Base-by-base conservation (phyloP, 2,888 invertebrate species). In the Dendrolimus pini region DNA sequence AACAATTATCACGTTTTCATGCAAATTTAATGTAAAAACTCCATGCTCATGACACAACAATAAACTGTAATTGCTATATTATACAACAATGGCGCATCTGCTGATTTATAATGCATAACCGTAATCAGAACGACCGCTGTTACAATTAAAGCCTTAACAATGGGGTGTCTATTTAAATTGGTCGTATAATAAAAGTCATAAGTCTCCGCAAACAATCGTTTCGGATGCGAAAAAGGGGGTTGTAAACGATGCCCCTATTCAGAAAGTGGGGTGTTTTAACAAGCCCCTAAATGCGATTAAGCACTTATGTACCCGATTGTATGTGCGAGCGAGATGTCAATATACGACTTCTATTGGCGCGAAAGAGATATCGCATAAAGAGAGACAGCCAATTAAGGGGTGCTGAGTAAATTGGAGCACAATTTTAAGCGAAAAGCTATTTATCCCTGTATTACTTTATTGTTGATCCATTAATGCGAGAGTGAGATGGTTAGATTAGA, bases 401-500 rank as follows among this genome's bases (percentile, higher is more conserved):
- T 74, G 77, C 78, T 71, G 77, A 82, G 84, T 82, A 85, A 90
- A 89, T 85, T 85, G 85, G 83, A 82, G 78, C 83, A 82, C 30
- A 88, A 89, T 85, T 89, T 89, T 88, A 87, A 90, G 83, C 83
- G 87, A 82, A 85, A 82, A 84, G 81, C 84, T 82, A 86, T 85
- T 86, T 86, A 83, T 89, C 85, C 79, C 80, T 83, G 82, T 84
- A 89, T 90, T 90, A 90, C 89, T 90, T 89, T 90, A 89, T 89
- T 86, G 89, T 86, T 78, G 84, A 82, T 78, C 88, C 80, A 90
- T 90, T 90, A 89, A 74, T 65, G 87, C 68, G 80, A 64, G 80
- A 85, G 63, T 63, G 72, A 69, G 85, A 85, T 60, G 64, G 76
- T 61, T 67, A 74, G 67, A 65, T 63, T 65, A 63, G 71, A 72